Percentiles rank a stretch among this genome's conserved stretches.
These are phyloP conservation scores for Schrankia costaestrigalis DNA, from an alignment of 2,888 invertebrate genomes.

Conservation along the genomic window DNA sequence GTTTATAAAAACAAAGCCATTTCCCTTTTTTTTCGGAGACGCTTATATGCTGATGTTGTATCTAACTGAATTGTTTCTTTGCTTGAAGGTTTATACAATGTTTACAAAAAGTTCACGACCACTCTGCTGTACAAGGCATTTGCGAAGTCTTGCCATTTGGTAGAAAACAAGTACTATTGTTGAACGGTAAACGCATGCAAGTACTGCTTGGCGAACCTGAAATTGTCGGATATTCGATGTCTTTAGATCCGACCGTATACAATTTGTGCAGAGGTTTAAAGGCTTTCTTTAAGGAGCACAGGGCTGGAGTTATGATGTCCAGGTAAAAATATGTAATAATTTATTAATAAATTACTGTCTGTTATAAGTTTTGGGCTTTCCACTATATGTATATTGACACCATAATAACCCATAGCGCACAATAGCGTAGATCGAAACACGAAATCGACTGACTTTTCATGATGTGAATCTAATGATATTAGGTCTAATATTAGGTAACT, in stretches of 20 bases:
- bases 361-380: no score
- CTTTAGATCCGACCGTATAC: constrained; percentile 66
- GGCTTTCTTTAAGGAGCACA: constrained; percentile 77
- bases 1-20: no score
- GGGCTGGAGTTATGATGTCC: constrained; percentile 73
- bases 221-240: constrained; percentile 73
- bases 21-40: no score
- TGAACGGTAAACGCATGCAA: constrained; percentile 69
- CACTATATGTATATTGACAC: no score
- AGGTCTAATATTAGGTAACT: no score
- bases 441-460: no score
- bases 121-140: constrained; percentile 69
- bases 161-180: constrained; percentile 60
- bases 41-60: no score
- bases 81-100: constrained; percentile 61
- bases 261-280: constrained; percentile 77
- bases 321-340: constrained; percentile 40
- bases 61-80: background rate
- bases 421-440: no score
- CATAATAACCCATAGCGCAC: no score
- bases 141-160: constrained; percentile 72
- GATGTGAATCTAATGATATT: no score
- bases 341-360: no score
- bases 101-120: constrained; percentile 69
- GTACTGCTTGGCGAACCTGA: constrained; percentile 67